phyloP scores from a whole-genome alignment of 2,113 vertebrate species.

The Machaerirhynchus nigripectus region DNA sequence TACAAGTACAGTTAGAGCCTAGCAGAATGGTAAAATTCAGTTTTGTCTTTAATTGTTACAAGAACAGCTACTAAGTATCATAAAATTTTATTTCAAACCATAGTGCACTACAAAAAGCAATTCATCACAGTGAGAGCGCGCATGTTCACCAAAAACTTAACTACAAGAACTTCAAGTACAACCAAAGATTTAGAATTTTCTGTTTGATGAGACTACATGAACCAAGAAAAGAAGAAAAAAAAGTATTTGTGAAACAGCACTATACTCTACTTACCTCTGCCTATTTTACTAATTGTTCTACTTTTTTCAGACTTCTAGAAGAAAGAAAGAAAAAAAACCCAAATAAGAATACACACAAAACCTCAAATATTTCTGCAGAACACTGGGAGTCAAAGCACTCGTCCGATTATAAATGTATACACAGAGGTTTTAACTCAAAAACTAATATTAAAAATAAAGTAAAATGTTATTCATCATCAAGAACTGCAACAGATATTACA shows the following conservation, averaged over 20 bases:
- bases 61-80: not conserved
- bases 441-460: not conserved
- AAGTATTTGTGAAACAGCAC: not conserved
- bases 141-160: not conserved
- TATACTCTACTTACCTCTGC: constrained; percentile 61
- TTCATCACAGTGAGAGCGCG: not conserved
- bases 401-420: not conserved
- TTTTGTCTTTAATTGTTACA: not conserved
- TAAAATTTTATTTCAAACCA: not conserved
- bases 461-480: not conserved
- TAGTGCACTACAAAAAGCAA: not conserved
- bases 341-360: not conserved
- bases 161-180: not conserved
- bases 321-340: not conserved
- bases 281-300: constrained; percentile 30
- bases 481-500: not conserved
- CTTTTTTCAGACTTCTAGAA: constrained; percentile 62
- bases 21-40: not conserved
- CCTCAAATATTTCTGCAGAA: not conserved
- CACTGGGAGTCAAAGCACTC: not conserved
- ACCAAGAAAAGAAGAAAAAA: not conserved
- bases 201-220: not conserved
- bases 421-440: not conserved
- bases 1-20: not conserved
- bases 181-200: not conserved